Percentiles rank a stretch among this genome's conserved stretches.
Evolutionary conservation across 2,888 invertebrate genomes (phyloP).

Genomic region (Harmothoe impar): DNA sequence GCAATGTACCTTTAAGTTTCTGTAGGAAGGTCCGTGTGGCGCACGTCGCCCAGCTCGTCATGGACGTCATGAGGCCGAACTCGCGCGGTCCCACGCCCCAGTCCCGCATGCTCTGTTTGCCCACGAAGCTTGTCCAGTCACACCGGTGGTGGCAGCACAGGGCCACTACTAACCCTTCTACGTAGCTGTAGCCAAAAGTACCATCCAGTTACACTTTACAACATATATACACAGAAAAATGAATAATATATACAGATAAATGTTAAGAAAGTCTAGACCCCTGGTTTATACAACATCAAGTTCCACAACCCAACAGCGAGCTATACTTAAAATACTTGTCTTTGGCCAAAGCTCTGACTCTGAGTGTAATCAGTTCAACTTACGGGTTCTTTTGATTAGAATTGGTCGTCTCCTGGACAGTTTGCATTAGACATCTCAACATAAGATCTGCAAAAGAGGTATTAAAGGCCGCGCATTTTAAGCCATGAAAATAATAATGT

Average conservation of each 20-base stretch:
- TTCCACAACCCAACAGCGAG: too few species aligned
- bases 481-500: too few species aligned
- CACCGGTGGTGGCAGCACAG: slow-evolving; percentile 96
- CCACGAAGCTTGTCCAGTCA: slow-evolving; percentile 88
- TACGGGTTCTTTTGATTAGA: not conserved
- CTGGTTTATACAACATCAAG: too few species aligned
- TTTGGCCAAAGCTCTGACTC: too few species aligned
- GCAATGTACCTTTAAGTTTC: slow-evolving; percentile 52
- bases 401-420: not conserved
- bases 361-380: not conserved
- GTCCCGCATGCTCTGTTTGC: slow-evolving; percentile 86
- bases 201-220: too few species aligned
- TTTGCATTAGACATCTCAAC: slow-evolving; percentile 61
- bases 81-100: slow-evolving; percentile 85
- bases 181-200: slow-evolving; percentile 11
- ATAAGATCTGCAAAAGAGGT: slow-evolving; percentile 55
- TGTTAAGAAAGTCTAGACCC: not conserved
- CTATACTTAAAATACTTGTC: too few species aligned
- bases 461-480: too few species aligned
- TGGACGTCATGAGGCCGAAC: slow-evolving; percentile 90
- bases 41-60: slow-evolving; percentile 96
- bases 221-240: too few species aligned
- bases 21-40: slow-evolving; percentile 78
- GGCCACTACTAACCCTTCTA: slow-evolving; percentile 88
- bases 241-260: not conserved